phyloP scores from a whole-genome alignment of 2,797 vertebrate species.

The Poeciliopsis infans region DNA sequence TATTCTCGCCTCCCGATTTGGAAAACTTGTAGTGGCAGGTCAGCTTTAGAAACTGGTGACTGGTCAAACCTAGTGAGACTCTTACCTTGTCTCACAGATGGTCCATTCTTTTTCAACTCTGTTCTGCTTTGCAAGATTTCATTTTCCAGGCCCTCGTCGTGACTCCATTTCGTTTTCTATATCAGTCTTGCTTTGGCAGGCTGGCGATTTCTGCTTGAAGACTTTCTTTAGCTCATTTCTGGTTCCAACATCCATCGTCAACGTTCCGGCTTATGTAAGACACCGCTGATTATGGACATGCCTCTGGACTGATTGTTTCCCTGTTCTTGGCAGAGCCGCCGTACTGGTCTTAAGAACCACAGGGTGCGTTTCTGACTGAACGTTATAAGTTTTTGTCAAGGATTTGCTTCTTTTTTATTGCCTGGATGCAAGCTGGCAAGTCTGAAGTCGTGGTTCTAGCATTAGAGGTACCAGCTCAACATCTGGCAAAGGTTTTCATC shows the following conservation, averaged over 20 bases:
- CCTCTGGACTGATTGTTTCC: neutral
- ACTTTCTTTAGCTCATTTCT: neutral
- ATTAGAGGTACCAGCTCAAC: neutral
- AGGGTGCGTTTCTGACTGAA: neutral
- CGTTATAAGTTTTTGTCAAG: neutral
- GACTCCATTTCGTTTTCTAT: neutral
- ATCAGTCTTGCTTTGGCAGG: neutral
- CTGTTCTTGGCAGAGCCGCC: neutral
- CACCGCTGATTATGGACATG: neutral
- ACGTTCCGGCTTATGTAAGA: neutral
- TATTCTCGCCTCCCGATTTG: neutral
- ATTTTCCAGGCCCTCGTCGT: neutral
- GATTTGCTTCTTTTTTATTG: neutral
- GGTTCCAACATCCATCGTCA: neutral
- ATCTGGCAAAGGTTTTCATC: neutral
- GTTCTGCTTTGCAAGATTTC: neutral
- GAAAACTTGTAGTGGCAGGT: neutral
- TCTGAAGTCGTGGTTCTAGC: neutral
- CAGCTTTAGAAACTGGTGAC: neutral
- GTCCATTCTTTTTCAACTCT: neutral
- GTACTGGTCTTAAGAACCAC: neutral
- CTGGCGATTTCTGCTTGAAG: neutral
- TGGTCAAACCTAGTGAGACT: neutral
- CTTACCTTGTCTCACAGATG: neutral
- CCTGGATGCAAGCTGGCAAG: neutral